These are phyloP conservation scores for Murina feae DNA, from an alignment of 2,113 vertebrate species.

Conservation along the genomic window DNA sequence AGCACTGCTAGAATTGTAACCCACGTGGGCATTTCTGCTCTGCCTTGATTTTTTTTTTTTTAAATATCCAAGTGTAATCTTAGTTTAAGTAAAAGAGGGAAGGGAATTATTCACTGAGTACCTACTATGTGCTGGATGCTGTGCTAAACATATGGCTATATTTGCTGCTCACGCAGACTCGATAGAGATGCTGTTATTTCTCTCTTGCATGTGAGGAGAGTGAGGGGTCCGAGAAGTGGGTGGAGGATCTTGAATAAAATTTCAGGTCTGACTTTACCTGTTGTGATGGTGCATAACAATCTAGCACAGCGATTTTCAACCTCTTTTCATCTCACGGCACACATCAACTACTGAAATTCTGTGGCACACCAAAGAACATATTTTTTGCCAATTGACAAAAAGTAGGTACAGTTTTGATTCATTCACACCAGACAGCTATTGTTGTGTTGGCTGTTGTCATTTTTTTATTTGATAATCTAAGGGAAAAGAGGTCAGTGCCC, in stretches of 20 bases:
- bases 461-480: neutral
- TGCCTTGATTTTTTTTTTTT: neutral
- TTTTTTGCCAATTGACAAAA: neutral
- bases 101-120: neutral
- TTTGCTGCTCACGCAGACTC: neutral
- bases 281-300: neutral
- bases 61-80: neutral
- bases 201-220: neutral
- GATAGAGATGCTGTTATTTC: neutral
- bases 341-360: neutral
- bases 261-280: neutral
- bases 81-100: neutral
- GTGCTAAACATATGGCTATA: neutral
- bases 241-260: neutral
- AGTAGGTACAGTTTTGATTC: neutral
- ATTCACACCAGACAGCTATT: neutral
- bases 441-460: neutral
- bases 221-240: neutral
- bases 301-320: neutral
- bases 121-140: neutral
- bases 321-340: neutral
- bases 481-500: neutral
- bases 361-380: neutral
- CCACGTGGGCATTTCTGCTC: neutral
- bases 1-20: neutral